Evolutionary conservation across 1,140 invertebrate genomes (phyloP).

Genomic region (Oryzaephilus surinamensis): DNA sequence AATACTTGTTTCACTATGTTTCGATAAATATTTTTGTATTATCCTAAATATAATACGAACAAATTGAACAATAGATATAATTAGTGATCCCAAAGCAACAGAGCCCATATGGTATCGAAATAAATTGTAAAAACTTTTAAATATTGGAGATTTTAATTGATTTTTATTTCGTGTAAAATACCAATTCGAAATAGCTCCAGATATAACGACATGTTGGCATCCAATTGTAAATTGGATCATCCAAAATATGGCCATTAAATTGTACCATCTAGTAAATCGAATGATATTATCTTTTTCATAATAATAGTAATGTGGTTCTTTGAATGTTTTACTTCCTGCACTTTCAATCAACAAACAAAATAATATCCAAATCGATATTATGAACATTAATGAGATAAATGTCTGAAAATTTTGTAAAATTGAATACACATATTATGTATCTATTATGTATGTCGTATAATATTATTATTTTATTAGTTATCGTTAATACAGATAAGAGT

Average conservation of each 20-base stretch:
- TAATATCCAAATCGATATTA: constrained; percentile 49
- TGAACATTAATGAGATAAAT: constrained; percentile 44
- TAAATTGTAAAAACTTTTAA: constrained; percentile 44
- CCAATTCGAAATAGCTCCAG: constrained; percentile 64
- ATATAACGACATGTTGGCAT: constrained; percentile 68
- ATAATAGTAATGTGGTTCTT: constrained; percentile 36
- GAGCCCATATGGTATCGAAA: constrained; percentile 64
- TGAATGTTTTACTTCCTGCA: constrained; percentile 43
- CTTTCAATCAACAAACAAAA: constrained; percentile 52
- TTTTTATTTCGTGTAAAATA: constrained; percentile 66
- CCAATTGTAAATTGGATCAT: constrained; percentile 61
- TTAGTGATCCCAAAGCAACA: constrained; percentile 60
- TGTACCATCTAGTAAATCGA: constrained; percentile 35
- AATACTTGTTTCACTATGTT: constrained; percentile 17
- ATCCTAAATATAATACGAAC: constrained; percentile 28
- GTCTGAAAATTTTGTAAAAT: constrained; percentile 45
- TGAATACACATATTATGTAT: too few species aligned
- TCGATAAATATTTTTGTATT: constrained; percentile 14
- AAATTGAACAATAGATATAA: constrained; percentile 61
- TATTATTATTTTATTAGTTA: constrained; percentile 1
- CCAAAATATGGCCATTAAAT: constrained; percentile 59
- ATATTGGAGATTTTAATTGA: constrained; percentile 45
- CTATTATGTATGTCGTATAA: too few species aligned
- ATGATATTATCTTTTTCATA: constrained; percentile 44
- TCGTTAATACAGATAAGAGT: constrained; percentile 7